phyloP scores from a whole-genome alignment of 2,888 invertebrate genomes.

The Slavum lentiscoides region DNA sequence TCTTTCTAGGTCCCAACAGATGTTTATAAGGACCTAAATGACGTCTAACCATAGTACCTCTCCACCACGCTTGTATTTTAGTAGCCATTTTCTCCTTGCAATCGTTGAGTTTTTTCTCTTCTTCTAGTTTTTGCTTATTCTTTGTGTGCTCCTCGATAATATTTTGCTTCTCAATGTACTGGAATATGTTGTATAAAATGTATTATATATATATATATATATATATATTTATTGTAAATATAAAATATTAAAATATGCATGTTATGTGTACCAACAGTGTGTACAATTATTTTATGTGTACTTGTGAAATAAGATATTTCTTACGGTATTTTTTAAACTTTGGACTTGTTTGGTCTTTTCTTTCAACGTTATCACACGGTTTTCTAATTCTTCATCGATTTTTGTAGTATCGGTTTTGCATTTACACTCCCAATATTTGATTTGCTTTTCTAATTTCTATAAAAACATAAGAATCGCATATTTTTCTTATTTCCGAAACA shows the following conservation, averaged over 20 bases:
- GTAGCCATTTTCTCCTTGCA: slow-evolving; percentile 55
- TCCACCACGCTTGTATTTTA: slow-evolving; percentile 63
- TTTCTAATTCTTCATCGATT: slow-evolving; percentile 40
- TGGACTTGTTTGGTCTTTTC: slow-evolving; percentile 31
- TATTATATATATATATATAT: not conserved
- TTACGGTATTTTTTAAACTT: slow-evolving; percentile 34
- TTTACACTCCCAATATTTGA: slow-evolving; percentile 52
- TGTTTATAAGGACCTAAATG: slow-evolving; percentile 61
- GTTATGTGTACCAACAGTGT: not conserved
- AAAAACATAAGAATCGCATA: not conserved
- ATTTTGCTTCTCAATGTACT: slow-evolving; percentile 55
- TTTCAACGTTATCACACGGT: slow-evolving; percentile 10
- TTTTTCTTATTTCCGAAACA: not conserved
- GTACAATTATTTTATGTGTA: not conserved
- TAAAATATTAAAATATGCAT: not conserved
- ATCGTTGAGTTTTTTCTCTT: slow-evolving; percentile 54
- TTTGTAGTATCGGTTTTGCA: slow-evolving; percentile 37
- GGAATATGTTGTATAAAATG: slow-evolving; percentile 14
- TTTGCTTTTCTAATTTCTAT: slow-evolving; percentile 53
- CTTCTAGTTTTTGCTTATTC: slow-evolving; percentile 48
- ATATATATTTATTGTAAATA: not conserved
- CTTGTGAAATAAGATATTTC: not conserved
- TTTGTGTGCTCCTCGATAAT: slow-evolving; percentile 55
- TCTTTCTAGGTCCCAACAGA: slow-evolving; percentile 49
- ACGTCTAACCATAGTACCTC: slow-evolving; percentile 62